Evolutionary conservation across 1,140 invertebrate genomes (phyloP), one percentile per base, ranked within the genome.

Genomic region (Bombus picipes): DNA sequence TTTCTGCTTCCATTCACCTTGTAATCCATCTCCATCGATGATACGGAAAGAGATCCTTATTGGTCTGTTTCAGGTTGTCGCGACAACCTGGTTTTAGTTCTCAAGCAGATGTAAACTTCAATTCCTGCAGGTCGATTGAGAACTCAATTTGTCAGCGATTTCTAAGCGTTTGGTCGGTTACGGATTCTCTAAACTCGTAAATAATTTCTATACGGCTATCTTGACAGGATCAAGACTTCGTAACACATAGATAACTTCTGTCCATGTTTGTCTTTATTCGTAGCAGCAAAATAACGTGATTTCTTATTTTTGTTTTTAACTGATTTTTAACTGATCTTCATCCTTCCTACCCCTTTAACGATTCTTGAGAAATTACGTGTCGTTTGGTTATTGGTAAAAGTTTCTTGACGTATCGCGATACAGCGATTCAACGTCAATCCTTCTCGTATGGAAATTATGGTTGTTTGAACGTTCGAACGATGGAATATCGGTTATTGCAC

Each of bases 81-180:
- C 28, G 37, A 15, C 37, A 71, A 68, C 9, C 34, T 68, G 68
- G 13, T 72, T 41, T 74, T 43, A 32, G 41, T 32, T 47, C 4
- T 1, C 4, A 22, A 47, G 28, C 39, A 18, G 41, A 41, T 32
- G 41, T 12, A 32, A 1, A 28, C 39, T 39, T 28, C 22, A 6
- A 25, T 37, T 10, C 1, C 71, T 1, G 13, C 15, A 2, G 13
- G 0, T 28, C 25, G 4, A 73, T 43, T 22, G 18, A 73, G 41
- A 43, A 72, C n/a, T 72, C 28, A 22, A 72, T 72, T 72, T 72
- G 41, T 43, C 39, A 43, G 15, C 71, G 71, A 72, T 39, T 71
- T 39, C 22, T 59, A 25, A 59, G 57, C 57, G 57, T 59, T 59
- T 28, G 57, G 0, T 59, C 57, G 57, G 57, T 28, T 59, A 28